A percentile compares a stretch with the other conserved stretches of the same genome.
These are phyloP conservation scores for Bombus confusus DNA, from an alignment of 1,140 invertebrate genomes.

Conservation along the genomic window DNA sequence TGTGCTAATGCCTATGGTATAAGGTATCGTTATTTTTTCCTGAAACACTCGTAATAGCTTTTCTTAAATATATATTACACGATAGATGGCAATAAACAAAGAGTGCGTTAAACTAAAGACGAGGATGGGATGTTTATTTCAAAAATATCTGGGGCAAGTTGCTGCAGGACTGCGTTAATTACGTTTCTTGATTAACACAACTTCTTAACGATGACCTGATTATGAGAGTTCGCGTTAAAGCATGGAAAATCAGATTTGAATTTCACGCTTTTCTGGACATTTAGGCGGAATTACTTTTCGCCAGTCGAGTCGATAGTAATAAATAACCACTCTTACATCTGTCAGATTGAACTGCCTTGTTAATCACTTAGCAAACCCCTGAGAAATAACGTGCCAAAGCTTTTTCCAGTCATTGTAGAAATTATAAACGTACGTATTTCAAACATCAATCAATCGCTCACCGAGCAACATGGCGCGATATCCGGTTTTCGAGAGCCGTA, in stretches of 20 bases:
- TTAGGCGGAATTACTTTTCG: background rate
- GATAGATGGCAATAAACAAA: background rate
- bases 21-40: too few species aligned
- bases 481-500: constrained; percentile 1
- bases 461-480: background rate
- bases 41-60: too few species aligned
- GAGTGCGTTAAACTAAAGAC: background rate
- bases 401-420: too few species aligned
- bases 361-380: background rate
- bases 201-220: background rate
- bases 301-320: background rate
- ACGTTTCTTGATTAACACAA: background rate
- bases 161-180: background rate
- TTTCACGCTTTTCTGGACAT: background rate
- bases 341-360: background rate
- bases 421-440: background rate
- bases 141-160: background rate
- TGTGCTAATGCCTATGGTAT: too few species aligned
- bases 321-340: background rate
- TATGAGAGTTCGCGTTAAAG: background rate
- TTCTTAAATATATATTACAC: too few species aligned
- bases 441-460: background rate
- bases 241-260: background rate
- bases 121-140: background rate
- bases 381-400: background rate